Base-by-base conservation (phyloP, 35 echinoderm and acorn worm species). In the Ophioderma brevispina region DNA sequence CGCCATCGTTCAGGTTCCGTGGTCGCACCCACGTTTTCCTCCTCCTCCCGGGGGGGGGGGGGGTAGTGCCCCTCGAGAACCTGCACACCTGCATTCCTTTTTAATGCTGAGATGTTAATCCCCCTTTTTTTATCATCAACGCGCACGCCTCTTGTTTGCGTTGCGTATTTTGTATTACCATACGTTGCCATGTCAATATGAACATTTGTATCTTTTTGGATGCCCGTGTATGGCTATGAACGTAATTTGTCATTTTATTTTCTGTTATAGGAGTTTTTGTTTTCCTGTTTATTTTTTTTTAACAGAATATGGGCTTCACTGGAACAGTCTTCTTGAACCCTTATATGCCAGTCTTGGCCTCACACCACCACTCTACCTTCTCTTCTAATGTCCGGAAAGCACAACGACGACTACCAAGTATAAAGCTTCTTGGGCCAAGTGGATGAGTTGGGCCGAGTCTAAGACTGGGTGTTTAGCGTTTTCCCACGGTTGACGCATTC, bases 401-500 rank as follows among this genome's bases (percentile, higher is more conserved):
- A 43, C 81, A 13, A 83, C 38, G 31, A 83, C 21, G 31, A 83
- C 77, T n/a, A n/a, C 38, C 35, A 28, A 36, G 32, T 32, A 23
- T 77, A 0, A 21, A 19, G 63, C n/a, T n/a, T 0, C 17, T 25
- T 19, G 76, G 56, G 70, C 4, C 32, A 76, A 34, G 70, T 15
- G 76, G 33, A 63, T 35, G 19, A 38, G 37, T 70, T 63, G 55
- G 86, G 59, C 64, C 15, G 36, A 76, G 77, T 70, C 4, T 4
- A 83, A 83, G 63, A 70, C 75, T 28, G 31, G 56, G n/a, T n/a
- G 56, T 13, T 17, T 49, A 25, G 1, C 40, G 30, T 78, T 76
- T 42, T n/a, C n/a, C 86, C n/a, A n/a, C 38, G 40, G 86, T 88
- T 18, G 15, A 35, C 1, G 70, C n/a, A n/a, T n/a, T 1, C 86